Base-by-base conservation (phyloP, 2,888 invertebrate species). In the Cosmia trapezina region DNA sequence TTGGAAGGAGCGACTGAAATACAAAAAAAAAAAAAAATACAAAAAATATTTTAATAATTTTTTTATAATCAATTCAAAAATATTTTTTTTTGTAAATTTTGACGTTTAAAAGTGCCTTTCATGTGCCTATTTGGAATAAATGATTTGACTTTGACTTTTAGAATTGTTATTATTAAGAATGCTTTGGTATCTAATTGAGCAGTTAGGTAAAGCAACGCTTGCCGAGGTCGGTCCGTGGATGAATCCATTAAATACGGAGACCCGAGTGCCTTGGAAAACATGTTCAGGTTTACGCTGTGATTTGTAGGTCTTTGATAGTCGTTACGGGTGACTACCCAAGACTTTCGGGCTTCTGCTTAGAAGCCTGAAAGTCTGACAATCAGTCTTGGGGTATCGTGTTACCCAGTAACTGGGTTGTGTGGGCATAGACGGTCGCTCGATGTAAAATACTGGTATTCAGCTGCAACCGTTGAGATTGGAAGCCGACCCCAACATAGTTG, bases 151-250 rank as follows among this genome's bases (percentile, higher is more conserved):
- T n/a, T n/a, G n/a, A n/a, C n/a, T 14, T 12, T 17, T 53, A 43
- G 4, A 14, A 54, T 63, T 62, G 43, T 61, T 61, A 60, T 70
- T 56, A 69, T 49, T 37, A 49, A 19, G 22, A 37, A 61, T 41
- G 33, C 37, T 47, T 33, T 49, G 5, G 19, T 56, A 22, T 22
- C 33, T 43, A 61, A 7, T 61, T 61, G 61, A 28, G 19, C 43
- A 17, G 43, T 7, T 28, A 37, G 6, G 37, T 41, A 43, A 61
- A 61, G 28, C 6, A 11, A 43, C 4, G 4, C 43, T 22, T 28
- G 28, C 7, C 2, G 1, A 45, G 11, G 19, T 19, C 2, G 19
- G 1, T 7, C 12, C 4, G 45, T 43, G 19, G 12, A 28, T 28
- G 19, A 12, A 14, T 54, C 7, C 14, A 6, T 57, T 33, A 11